Percentiles rank a stretch among this genome's conserved stretches.
These are phyloP conservation scores for Capitella teleta DNA, from an alignment of 1,140 invertebrate genomes.

Conservation along the genomic window DNA sequence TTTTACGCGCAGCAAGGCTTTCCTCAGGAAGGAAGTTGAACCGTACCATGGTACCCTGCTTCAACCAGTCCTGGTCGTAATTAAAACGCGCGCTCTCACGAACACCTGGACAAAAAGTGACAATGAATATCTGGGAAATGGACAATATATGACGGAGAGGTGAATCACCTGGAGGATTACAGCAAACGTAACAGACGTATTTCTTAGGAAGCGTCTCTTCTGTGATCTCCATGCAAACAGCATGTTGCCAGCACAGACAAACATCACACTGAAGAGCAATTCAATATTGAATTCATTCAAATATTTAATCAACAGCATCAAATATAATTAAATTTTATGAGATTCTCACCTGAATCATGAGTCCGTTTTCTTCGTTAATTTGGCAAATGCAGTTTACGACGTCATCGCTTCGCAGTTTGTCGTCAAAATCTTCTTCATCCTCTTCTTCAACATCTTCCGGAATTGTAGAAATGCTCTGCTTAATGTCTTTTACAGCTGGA, in stretches of 20 bases:
- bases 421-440: neutral
- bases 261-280: conserved; percentile 69
- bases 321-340: neutral
- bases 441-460: neutral
- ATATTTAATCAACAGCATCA: neutral
- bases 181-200: conserved; percentile 78
- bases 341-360: conserved; percentile 63
- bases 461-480: neutral
- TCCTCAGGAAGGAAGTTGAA: conserved; percentile 24
- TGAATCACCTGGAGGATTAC: conserved; percentile 50
- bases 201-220: conserved; percentile 72
- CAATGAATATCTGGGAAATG: neutral
- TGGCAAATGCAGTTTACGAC: conserved; percentile 79
- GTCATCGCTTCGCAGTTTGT: conserved; percentile 45
- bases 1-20: conserved; percentile 3
- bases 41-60: conserved; percentile 62
- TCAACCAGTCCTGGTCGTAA: conserved; percentile 78
- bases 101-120: conserved; percentile 33
- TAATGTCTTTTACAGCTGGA: neutral
- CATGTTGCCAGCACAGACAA: conserved; percentile 89
- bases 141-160: neutral
- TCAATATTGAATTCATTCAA: too few relatives aligned
- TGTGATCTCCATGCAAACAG: conserved; percentile 70
- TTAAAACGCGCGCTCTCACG: conserved; percentile 60
- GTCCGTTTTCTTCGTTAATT: conserved; percentile 73